Evolutionary conservation across 2,797 vertebrate species (phyloP).

Genomic region (Margarornis squamiger): DNA sequence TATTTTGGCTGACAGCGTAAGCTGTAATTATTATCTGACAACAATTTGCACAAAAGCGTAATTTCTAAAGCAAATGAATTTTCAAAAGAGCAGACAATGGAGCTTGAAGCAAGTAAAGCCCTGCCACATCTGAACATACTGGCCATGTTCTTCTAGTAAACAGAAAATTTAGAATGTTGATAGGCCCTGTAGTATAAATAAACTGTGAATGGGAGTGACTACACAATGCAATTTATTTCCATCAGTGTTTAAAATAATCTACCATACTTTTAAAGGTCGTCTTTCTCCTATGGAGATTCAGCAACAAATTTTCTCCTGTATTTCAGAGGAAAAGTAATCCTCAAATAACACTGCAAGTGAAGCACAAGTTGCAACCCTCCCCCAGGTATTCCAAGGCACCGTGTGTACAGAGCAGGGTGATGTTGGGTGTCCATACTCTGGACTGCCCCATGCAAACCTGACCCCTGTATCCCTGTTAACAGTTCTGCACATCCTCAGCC

Average conservation of each 20-base stretch:
- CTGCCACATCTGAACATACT: background rate
- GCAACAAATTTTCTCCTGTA: background rate
- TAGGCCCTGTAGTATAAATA: background rate
- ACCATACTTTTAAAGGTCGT: background rate
- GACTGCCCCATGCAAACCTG: background rate
- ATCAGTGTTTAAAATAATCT: background rate
- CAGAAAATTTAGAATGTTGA: background rate
- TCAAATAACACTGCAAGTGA: background rate
- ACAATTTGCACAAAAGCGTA: background rate
- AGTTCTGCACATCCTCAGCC: no score
- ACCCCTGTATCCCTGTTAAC: no score
- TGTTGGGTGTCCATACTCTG: background rate
- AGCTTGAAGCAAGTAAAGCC: background rate
- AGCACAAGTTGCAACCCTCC: background rate
- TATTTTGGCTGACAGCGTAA: slow-evolving; percentile 36
- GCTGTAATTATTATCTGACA: slow-evolving; percentile 48
- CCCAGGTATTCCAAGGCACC: background rate
- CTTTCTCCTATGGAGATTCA: background rate
- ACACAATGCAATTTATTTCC: background rate
- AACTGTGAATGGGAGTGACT: background rate
- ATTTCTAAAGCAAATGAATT: slow-evolving; percentile 61
- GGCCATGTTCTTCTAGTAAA: background rate
- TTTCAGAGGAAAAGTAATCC: background rate
- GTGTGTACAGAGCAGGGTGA: background rate
- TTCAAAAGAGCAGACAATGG: background rate